These are phyloP conservation scores for Syngnathoides biaculeatus DNA, from an alignment of 2,113 vertebrate genomes.

Conservation along the genomic window DNA sequence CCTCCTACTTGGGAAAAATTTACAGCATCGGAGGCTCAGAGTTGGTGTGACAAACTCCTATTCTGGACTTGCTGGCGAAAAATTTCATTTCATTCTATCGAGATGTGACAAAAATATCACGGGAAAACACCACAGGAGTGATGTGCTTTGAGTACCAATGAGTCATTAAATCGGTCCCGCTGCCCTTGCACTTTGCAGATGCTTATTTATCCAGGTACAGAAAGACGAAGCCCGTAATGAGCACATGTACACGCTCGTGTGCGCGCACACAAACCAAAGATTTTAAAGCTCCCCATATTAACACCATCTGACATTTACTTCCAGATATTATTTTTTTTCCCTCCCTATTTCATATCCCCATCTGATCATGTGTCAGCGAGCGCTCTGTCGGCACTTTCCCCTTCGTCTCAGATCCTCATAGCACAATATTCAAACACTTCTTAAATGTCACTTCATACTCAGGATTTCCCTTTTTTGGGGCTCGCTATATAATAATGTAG, in stretches of 20 bases:
- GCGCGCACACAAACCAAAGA: slow-evolving; percentile 25
- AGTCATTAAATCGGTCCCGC: slow-evolving; percentile 26
- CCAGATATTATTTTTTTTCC: slow-evolving; percentile 28
- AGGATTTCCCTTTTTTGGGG: not conserved
- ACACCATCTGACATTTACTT: slow-evolving; percentile 60
- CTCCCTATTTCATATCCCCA: slow-evolving; percentile 27
- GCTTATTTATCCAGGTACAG: slow-evolving; percentile 14
- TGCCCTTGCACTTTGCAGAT: slow-evolving; percentile 33
- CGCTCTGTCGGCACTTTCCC: slow-evolving; percentile 22
- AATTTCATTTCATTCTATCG: not conserved
- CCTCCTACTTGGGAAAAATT: slow-evolving; percentile 48
- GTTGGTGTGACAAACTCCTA: slow-evolving; percentile 5
- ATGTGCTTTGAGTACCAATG: slow-evolving; percentile 28
- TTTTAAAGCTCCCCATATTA: slow-evolving; percentile 48
- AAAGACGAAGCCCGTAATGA: slow-evolving; percentile 14
- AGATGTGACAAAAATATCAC: not conserved
- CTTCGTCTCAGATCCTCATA: slow-evolving; percentile 11
- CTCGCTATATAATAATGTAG: not conserved
- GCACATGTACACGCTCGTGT: not conserved
- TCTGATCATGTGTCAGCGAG: slow-evolving; percentile 24
- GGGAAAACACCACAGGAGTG: not conserved
- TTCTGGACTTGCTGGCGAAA: slow-evolving; percentile 21
- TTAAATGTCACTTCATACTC: not conserved
- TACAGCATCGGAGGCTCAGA: slow-evolving; percentile 23
- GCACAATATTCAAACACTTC: slow-evolving; percentile 7